Conservation (phyloP, 2,113 vertebrate species). For the Atrichornis clamosus region DNA sequence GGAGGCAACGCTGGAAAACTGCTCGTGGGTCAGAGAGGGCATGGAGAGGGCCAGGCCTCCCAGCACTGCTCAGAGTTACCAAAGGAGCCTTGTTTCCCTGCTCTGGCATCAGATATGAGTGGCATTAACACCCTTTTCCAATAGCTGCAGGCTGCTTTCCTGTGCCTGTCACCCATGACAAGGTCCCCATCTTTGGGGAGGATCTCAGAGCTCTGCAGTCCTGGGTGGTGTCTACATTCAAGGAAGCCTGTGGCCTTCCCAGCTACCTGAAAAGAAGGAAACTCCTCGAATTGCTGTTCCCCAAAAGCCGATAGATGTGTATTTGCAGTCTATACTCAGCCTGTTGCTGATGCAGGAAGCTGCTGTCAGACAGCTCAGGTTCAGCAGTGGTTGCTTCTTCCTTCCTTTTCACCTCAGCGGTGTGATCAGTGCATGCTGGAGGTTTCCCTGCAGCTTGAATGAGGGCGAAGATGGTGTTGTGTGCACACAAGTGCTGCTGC, state of each 20-base stretch:
- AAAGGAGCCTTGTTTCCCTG: not conserved
- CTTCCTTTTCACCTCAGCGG: not conserved
- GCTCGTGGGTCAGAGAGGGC: not conserved
- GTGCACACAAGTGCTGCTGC: not conserved
- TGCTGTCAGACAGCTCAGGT: not conserved
- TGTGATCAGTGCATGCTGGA: not conserved
- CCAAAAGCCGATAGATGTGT: not conserved
- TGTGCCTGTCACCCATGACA: rapidly evolving
- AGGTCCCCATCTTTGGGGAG: not conserved
- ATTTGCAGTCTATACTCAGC: not conserved
- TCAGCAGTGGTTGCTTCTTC: not conserved
- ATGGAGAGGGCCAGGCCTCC: not conserved
- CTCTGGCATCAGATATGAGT: not conserved
- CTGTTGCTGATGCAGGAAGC: not conserved
- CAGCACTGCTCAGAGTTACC: not conserved
- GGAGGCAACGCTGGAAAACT: not conserved
- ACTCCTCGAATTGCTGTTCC: not conserved
- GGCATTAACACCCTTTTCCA: not conserved
- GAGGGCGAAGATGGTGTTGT: rapidly evolving
- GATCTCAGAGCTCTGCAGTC: not conserved
- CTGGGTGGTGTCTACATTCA: not conserved
- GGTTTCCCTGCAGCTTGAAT: not conserved
- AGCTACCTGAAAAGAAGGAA: not conserved
- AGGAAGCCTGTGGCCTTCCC: not conserved
- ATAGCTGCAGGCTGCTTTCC: not conserved